Base-by-base conservation (phyloP, 1,140 invertebrate genomes). In the Cydia amplana region DNA sequence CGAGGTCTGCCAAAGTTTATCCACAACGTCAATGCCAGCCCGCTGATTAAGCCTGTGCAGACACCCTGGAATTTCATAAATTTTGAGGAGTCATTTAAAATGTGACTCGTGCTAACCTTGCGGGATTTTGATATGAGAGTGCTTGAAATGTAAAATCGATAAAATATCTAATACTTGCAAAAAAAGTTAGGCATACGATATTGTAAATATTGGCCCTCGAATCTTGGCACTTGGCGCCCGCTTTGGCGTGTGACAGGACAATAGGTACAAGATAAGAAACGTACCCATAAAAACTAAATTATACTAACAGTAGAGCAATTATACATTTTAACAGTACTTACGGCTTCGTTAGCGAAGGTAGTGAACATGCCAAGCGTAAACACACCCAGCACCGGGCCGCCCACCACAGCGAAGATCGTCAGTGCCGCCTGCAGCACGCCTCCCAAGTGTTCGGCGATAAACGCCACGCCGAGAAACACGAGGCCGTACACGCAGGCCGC, bases 1-100 rank as follows among this genome's bases (percentile, higher is more conserved):
- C 96, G 95, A 0, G 97, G 96, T 43, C 95, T 94, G 0, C 97
- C 97, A 87, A 98, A 97, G 72, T 96, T 97, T 75, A 98, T 96
- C 97, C 96, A 98, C 16, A 98, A 94, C 16, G 95, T 95, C 74
- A 98, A 88, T 0, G 91, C 87, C 64, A 99, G 89, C 7, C 96
- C 95, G 12, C 87, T 82, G 1, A 96, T 16, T 9, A 97, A 88
- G 0, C 95, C 97, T 9, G 90, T 83, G 18, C 97, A 91, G 0
- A 95, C 95, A 67, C 97, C 97, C 94, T 95, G 80, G n/a, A n/a
- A n/a, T n/a, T n/a, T n/a, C n/a, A n/a, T 73, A 92, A 40, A 10
- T 10, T 40, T 6, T 40, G 9, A 9, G 32, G 32, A 32, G 32
- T 6, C 32, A 32, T 32, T 32, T 32, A 32, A 32, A 32, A 32